These are phyloP conservation scores for Drosophila nigrodunni DNA, from an alignment of 1,140 invertebrate species.

Conservation along the genomic window DNA sequence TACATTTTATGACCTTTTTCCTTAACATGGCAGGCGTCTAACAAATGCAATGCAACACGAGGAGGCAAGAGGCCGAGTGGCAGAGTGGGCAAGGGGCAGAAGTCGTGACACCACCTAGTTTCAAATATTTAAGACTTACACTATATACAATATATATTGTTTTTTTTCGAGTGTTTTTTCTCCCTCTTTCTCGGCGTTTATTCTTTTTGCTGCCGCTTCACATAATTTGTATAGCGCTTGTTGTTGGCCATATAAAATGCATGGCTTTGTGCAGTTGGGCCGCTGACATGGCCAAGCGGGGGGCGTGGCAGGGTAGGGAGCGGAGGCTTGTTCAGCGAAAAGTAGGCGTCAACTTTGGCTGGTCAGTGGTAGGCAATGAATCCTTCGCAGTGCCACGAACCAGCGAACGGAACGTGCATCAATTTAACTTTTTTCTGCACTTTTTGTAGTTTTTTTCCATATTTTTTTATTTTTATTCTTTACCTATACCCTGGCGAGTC, in stretches of 20 bases:
- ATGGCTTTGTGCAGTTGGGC: constrained; percentile 66
- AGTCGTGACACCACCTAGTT: constrained; percentile 58
- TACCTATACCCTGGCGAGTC: constrained; percentile 45
- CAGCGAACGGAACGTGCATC: constrained; percentile 59
- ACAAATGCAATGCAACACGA: constrained; percentile 50
- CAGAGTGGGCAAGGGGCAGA: not conserved
- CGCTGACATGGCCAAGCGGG: constrained; percentile 28
- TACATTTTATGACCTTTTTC: constrained; percentile 82
- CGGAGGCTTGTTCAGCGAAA: not conserved
- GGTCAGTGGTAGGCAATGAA: constrained; percentile 54
- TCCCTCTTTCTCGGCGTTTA: constrained; percentile 13
- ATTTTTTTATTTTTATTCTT: constrained; percentile 10
- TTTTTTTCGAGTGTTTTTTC: not conserved
- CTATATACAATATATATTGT: constrained; percentile 48
- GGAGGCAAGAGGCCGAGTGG: not conserved
- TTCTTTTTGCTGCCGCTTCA: constrained; percentile 53
- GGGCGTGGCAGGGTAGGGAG: not conserved
- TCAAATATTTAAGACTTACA: constrained; percentile 81
- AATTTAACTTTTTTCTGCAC: constrained; percentile 61
- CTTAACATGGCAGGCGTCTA: constrained; percentile 62
- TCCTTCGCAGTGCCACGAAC: constrained; percentile 34
- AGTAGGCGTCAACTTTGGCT: constrained; percentile 54
- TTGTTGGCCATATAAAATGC: constrained; percentile 68
- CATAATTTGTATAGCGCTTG: constrained; percentile 72
- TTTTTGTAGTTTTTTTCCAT: not conserved